Conservation (phyloP, 1,140 invertebrate species). For the Meloidogyne chitwoodi region DNA sequence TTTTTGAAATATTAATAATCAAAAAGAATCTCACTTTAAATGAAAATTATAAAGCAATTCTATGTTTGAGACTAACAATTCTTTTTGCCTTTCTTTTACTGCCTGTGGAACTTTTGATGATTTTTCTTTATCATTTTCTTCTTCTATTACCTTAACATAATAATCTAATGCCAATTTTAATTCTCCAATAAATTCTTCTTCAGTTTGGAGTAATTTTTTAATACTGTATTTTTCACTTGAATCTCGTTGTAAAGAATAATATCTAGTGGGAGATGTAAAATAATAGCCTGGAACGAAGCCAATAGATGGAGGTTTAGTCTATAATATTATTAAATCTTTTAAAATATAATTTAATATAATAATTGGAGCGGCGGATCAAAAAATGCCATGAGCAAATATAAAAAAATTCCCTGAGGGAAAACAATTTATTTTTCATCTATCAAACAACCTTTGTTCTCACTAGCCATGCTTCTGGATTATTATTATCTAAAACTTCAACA, state of each 20-base stretch:
- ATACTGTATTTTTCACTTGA: background rate
- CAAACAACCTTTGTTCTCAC: background rate
- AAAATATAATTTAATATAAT: no score
- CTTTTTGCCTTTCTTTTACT: background rate
- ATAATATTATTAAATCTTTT: background rate
- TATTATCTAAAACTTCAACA: background rate
- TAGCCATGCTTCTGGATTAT: background rate
- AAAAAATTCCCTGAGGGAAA: no score
- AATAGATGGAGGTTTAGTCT: background rate
- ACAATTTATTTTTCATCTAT: no score
- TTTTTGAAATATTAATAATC: background rate
- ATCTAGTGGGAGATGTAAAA: background rate
- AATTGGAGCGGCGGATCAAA: no score
- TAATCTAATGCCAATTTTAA: background rate
- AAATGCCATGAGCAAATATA: no score
- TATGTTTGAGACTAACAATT: background rate
- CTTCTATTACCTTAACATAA: background rate
- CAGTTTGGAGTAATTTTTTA: background rate
- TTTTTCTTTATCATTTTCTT: background rate
- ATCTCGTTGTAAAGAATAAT: background rate
- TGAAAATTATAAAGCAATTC: background rate
- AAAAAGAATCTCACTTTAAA: background rate
- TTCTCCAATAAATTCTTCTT: background rate
- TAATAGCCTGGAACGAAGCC: background rate
- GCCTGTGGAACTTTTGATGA: background rate